Conservation (phyloP, 2,888 invertebrate species). For the Mythimna vitellina region DNA sequence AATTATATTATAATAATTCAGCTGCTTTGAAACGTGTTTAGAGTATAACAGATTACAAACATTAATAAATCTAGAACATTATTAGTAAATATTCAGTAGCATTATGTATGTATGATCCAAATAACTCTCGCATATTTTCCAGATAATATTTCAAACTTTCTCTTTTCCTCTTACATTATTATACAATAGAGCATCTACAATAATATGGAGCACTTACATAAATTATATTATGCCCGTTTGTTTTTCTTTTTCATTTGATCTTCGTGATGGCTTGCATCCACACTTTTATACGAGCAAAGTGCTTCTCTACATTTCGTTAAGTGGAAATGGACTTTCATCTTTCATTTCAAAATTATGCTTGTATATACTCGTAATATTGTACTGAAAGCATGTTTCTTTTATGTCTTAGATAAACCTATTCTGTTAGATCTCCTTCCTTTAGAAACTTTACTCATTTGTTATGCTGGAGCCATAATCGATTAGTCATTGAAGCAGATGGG, state of each 20-base stretch:
- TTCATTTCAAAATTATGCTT: not conserved
- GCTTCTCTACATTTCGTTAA: constrained; percentile 18
- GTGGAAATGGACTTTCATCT: constrained; percentile 22
- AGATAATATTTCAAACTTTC: not conserved
- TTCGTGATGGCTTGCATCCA: constrained; percentile 21
- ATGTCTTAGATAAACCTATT: not conserved
- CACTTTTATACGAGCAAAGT: constrained; percentile 22
- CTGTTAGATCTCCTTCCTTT: not conserved
- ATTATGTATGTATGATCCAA: not conserved
- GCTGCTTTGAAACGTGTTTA: no score
- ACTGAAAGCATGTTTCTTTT: not conserved
- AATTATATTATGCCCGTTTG: constrained; percentile 12
- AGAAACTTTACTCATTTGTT: constrained; percentile 28
- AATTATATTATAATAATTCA: no score
- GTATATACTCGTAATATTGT: not conserved
- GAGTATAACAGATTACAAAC: no score
- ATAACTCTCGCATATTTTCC: not conserved
- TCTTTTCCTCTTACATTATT: not conserved
- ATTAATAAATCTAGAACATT: no score
- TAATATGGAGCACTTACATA: constrained; percentile 11
- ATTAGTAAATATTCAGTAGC: not conserved
- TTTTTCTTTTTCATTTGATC: constrained; percentile 35
- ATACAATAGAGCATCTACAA: not conserved
- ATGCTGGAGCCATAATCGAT: constrained; percentile 18
- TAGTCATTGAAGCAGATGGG: constrained; percentile 21